Base-by-base conservation (phyloP, 1,140 invertebrate genomes). In the Megathymus violae region DNA sequence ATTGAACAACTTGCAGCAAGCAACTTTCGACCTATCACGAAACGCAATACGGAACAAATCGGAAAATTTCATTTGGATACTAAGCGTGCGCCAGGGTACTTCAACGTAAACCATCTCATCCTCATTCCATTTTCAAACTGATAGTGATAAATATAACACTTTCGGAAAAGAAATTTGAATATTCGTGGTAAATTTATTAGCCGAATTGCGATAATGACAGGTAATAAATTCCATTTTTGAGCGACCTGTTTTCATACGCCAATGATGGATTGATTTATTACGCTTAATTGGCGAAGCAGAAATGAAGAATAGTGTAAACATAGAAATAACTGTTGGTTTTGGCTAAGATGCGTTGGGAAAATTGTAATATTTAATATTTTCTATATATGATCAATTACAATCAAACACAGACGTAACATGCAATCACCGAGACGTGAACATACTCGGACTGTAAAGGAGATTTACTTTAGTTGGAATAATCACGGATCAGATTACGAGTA, bases 181-280 rank as follows among this genome's bases (percentile, higher is more conserved):
- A 76, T 74, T 62, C 54, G 62, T 44, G 63, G 64, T 76, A 75
- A 82, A 84, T 84, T 82, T 72, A 81, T 85, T 79, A 79, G 63
- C 58, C 54, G 69, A 74, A 75, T 64, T 69, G 69, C 60, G 60
- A 65, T 75, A 81, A 82, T 79, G 82, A 82, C 77, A 85, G 77
- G 64, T 71, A 75, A 78, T 82, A 80, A 84, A 84, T 83, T 78
- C 67, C 68, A 70, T 75, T 69, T 76, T 66, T 74, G 54, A 72
- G 59, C 71, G 61, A 60, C 46, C 41, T 58, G 52, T 68, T 72
- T 58, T 40, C 61, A 58, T 58, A 47, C 25, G 31, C 38, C 34
- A 43, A 64, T 75, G 71, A 75, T 71, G 69, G 75, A 78, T 76
- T 72, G 74, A 77, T 72, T 79, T 69, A 74, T 77, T 65, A 67